A percentile compares a stretch with the other conserved stretches of the same genome.
Evolutionary conservation across 2,888 invertebrate species (phyloP).

Genomic region (Tuberolachnus salignus): DNA sequence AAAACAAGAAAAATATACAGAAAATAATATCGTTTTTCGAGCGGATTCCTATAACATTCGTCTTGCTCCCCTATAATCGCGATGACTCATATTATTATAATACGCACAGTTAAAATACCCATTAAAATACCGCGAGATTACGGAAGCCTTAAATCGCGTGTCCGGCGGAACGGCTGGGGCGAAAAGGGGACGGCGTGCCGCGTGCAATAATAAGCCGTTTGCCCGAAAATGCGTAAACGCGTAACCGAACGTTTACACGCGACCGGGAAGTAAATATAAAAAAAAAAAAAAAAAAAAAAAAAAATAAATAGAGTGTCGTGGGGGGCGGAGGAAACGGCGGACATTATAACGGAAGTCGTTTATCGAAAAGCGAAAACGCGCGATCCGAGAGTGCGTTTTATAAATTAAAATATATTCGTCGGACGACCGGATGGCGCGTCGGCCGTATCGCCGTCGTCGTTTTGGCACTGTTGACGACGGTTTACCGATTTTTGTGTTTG

Average conservation of each 20-base stretch:
- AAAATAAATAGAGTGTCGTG: too few relatives aligned
- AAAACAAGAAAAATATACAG: neutral
- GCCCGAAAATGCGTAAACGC: neutral
- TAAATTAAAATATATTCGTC: too few relatives aligned
- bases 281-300: too few relatives aligned
- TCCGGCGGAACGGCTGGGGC: constrained; percentile 9
- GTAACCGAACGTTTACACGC: constrained; percentile 40
- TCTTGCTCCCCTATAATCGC: neutral
- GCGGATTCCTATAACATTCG: neutral
- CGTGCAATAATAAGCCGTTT: neutral
- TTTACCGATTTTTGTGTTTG: too few relatives aligned
- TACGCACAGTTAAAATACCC: neutral
- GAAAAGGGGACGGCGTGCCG: constrained; percentile 9
- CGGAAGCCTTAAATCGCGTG: constrained; percentile 41
- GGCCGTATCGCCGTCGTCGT: too few relatives aligned
- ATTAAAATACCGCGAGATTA: constrained; percentile 46
- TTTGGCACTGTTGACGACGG: too few relatives aligned
- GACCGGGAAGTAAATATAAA: neutral
- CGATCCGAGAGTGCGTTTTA: neutral
- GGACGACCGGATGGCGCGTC: too few relatives aligned
- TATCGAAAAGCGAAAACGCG: constrained; percentile 11
- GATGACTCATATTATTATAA: constrained; percentile 16
- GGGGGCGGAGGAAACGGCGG: neutral
- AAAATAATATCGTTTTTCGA: neutral
- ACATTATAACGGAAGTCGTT: constrained; percentile 2